A percentile compares a stretch with the other conserved stretches of the same genome.
Conservation (phyloP, 1,140 invertebrate species). For the Pissodes strobi region DNA sequence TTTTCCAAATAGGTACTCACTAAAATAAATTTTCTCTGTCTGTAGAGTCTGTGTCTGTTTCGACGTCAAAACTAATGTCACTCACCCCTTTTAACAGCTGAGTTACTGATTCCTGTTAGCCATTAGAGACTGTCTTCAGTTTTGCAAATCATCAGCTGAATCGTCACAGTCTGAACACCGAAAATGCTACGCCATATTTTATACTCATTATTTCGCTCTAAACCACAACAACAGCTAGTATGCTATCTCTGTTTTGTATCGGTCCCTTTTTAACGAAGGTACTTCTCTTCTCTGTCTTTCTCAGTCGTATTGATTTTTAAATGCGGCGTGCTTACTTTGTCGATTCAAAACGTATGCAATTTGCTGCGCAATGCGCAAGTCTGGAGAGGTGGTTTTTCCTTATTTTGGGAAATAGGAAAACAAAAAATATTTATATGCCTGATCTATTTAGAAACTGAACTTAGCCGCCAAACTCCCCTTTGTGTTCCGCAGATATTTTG, state of each 20-base stretch:
- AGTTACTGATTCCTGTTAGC: conserved; percentile 38
- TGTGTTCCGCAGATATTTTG: conserved; percentile 24
- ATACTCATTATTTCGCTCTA: not conserved
- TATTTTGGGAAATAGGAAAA: conserved; percentile 22
- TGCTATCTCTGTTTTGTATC: not conserved
- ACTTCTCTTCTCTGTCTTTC: not conserved
- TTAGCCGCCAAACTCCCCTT: conserved; percentile 39
- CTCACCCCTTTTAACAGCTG: conserved; percentile 50
- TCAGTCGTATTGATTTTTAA: conserved; percentile 12
- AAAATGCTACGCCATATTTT: conserved; percentile 9
- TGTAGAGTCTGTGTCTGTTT: no score
- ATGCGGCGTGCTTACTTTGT: conserved; percentile 10
- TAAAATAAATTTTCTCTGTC: conserved; percentile 38
- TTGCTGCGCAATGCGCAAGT: conserved; percentile 10
- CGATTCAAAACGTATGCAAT: not conserved
- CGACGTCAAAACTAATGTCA: conserved; percentile 51
- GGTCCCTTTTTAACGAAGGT: no score
- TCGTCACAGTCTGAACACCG: conserved; percentile 42
- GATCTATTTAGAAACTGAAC: conserved; percentile 36
- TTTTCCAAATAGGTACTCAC: conserved; percentile 36
- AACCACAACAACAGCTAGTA: not conserved
- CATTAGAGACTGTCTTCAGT: no score
- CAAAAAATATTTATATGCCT: not conserved
- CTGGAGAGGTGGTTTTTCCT: conserved; percentile 19
- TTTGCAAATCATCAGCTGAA: no score